Evolutionary conservation across 2,888 invertebrate genomes (phyloP), one percentile per base, ranked within the genome.

Genomic region (Agrochola circellaris): DNA sequence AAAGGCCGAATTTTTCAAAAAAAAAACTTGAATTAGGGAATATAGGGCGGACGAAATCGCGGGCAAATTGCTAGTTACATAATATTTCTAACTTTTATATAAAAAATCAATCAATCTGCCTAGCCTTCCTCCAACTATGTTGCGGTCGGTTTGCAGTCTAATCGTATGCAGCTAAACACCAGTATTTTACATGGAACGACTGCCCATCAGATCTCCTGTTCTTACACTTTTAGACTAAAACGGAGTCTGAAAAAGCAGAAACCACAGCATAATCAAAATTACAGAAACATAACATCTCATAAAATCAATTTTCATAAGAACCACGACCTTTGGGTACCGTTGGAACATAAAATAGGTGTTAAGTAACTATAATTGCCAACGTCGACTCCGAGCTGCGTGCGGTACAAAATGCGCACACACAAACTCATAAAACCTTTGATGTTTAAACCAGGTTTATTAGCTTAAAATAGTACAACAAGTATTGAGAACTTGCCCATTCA

Each of bases 381-480:
- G 20, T 7, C 67, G 62, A 67, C 56, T 65, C 26, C 34, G n/a
- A 23, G 26, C 20, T 38, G 48, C 45, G 42, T 56, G 30, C 69
- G n/a, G 34, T 58, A 60, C 48, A 1, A 79, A 77, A 77, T 69
- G 61, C 45, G 61, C 45, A 71, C 71, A 56, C 45, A 71, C 71
- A 56, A 66, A 58, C 15, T 58, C 78, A 48, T 81, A 78, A 77
- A 84, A 38, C 34, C 13, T 65, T 65, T 76, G 54, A 69, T 65
- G 68, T 54, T 61, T 62, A 38, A 69, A 77, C 68, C 70, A 73
- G 75, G 73, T 83, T 79, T 79, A 78, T 78, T 78, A 65, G 77
- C 87, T 90, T 89, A 83, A 89, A 93, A 91, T 91, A 90, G 34
- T 26, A 30, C 30, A 34, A 34, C 30, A 34, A 61, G 30, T 54